A percentile compares a stretch with the other conserved stretches of the same genome.
phyloP scores from a whole-genome alignment of 1,140 invertebrate species.

The Pogonomyrmex californicus region DNA sequence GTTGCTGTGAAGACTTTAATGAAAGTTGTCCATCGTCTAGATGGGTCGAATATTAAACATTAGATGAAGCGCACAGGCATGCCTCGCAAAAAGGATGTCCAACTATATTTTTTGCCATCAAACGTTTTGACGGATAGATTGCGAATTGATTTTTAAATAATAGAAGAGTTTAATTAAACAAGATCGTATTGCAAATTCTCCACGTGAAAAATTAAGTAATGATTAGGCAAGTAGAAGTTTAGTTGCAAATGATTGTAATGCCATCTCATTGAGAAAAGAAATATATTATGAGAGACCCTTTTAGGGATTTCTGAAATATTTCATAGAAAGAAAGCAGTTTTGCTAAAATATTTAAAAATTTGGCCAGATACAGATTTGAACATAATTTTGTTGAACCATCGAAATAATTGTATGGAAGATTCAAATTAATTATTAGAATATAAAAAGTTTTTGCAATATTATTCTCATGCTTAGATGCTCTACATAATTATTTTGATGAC shows the following conservation, averaged over 20 bases:
- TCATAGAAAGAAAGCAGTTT: no score
- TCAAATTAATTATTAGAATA: no score
- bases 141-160: not conserved
- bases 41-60: slow-evolving; percentile 32
- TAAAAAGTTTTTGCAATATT: no score
- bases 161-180: not conserved
- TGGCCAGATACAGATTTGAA: no score
- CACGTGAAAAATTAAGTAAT: not conserved
- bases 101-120: not conserved
- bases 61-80: not conserved
- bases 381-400: no score
- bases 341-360: no score
- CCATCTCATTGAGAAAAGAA: not conserved
- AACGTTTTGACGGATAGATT: not conserved
- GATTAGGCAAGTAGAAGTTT: not conserved
- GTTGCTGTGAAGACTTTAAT: slow-evolving; percentile 33
- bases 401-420: no score
- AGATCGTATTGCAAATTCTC: not conserved
- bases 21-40: not conserved
- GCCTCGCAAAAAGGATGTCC: not conserved
- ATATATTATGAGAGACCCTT: no score
- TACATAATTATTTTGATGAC: no score
- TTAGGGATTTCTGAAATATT: no score
- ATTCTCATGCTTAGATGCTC: no score
- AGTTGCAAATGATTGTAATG: not conserved